Conservation (phyloP, 2,797 vertebrate species). For the Ptychadena robeensis region DNA sequence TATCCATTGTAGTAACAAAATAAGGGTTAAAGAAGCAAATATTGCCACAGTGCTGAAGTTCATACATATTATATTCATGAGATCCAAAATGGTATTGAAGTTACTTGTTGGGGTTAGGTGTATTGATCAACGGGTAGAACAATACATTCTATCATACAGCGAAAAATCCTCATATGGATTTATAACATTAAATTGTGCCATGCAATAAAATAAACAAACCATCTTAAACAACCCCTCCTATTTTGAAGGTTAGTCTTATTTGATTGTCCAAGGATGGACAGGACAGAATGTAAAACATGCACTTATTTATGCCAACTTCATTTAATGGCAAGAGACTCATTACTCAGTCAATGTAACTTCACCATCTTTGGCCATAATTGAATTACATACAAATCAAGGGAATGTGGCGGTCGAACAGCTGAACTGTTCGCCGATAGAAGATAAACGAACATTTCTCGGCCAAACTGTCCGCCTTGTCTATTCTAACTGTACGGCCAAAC, state of each 20-base stretch:
- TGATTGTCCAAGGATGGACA: not conserved
- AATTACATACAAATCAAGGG: not conserved
- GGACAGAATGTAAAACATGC: not conserved
- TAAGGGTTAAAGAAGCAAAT: too few relatives aligned
- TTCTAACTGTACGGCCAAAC: too few relatives aligned
- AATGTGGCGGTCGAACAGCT: too few relatives aligned
- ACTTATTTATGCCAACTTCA: not conserved
- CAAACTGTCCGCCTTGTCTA: too few relatives aligned
- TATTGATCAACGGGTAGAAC: not conserved
- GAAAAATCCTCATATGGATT: not conserved
- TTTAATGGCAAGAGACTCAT: not conserved
- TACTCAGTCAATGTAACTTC: not conserved
- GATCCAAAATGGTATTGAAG: not conserved
- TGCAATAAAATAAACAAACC: not conserved
- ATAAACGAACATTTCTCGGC: too few relatives aligned
- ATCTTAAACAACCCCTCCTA: not conserved
- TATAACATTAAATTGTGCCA: not conserved
- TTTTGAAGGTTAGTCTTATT: not conserved
- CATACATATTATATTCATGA: not conserved
- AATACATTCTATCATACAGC: too few relatives aligned
- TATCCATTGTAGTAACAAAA: too few relatives aligned
- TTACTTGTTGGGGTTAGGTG: not conserved
- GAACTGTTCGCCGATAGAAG: too few relatives aligned
- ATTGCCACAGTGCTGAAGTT: not conserved
- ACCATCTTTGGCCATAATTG: not conserved